Evolutionary conservation across 2,113 vertebrate species (phyloP).

Genomic region (Gasterosteus aculeatus): DNA sequence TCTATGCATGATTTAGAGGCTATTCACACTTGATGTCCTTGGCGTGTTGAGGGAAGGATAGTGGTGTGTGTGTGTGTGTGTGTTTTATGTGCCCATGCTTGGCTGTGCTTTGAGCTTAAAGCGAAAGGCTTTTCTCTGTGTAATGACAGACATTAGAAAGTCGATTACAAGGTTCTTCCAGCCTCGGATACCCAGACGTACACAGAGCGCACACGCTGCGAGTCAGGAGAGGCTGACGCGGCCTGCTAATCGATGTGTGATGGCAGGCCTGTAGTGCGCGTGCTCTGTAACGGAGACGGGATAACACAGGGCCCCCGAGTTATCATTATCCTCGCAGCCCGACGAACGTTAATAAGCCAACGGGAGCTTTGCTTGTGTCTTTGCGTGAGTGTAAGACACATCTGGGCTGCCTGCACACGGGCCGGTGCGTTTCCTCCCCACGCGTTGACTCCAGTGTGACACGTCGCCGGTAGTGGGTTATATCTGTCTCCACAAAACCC

Average conservation of each 20-base stretch:
- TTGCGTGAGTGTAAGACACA: not conserved
- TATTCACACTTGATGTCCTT: constrained; percentile 57
- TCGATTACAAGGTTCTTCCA: constrained; percentile 68
- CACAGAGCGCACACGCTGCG: not conserved
- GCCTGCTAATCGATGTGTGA: constrained; percentile 45
- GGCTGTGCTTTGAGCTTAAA: constrained; percentile 52
- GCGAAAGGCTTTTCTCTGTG: constrained; percentile 47
- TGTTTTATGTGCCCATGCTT: constrained; percentile 48
- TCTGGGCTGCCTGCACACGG: not conserved
- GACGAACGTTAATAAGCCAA: not conserved
- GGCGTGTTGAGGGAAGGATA: constrained; percentile 45
- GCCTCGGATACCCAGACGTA: constrained; percentile 12
- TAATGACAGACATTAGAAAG: constrained; percentile 76
- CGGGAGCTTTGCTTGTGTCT: not conserved
- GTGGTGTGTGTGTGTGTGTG: constrained; percentile 32
- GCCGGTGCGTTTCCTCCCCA: not conserved
- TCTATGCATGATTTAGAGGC: constrained; percentile 54
- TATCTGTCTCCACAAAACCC: not conserved
- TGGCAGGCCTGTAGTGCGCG: constrained; percentile 31
- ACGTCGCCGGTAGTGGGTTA: not conserved
- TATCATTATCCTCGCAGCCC: not conserved
- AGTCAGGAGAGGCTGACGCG: constrained; percentile 20
- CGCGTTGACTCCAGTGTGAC: constrained; percentile 4
- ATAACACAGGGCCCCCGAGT: not conserved
- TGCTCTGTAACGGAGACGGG: constrained; percentile 24